Base-by-base conservation (phyloP, 2,888 invertebrate genomes). In the Eilema depressum region DNA sequence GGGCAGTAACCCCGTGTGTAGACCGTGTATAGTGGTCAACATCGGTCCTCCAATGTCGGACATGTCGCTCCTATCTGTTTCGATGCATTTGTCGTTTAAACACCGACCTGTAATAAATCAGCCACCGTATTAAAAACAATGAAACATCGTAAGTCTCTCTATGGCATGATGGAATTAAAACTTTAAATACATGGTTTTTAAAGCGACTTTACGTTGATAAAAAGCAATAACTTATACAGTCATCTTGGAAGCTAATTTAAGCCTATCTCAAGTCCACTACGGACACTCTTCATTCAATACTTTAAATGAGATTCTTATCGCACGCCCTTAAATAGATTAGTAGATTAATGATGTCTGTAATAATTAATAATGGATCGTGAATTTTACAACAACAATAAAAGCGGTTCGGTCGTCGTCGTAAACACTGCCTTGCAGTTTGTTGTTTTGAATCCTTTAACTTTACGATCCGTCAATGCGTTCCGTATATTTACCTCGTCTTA, bases 301-400 rank as follows among this genome's bases (percentile, higher is more conserved):
- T 94, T 95, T 95, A 95, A 95, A 95, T 95, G 94, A 95, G 95
- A 95, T 95, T 93, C 94, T 95, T 95, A 95, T 95, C 95, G 91
- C 86, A 87, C 92, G 89, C 93, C 94, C 94, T 94, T 95, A 94
- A 95, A 95, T 95, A 95, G 94, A 95, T 95, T 95, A 95, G 93
- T 95, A 95, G 95, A 95, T 95, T 95, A 95, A 95, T 95, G 95
- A 94, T 93, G 94, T 91, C 95, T 93, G 93, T 95, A 95, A 95
- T 95, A 95, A 95, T 95, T 95, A 95, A 95, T 95, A 95, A 95
- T 94, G 95, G 93, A 93, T 94, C 90, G 92, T 95, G 94, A 93
- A 94, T 94, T 95, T 95, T 94, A 95, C 92, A 94, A 94, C 94
- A 93, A 94, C 91, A 95, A 94, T 94, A 95, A 94, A 95, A 94